Conservation (phyloP, 2,113 vertebrate genomes). For the Bolborhynchus lineola region DNA sequence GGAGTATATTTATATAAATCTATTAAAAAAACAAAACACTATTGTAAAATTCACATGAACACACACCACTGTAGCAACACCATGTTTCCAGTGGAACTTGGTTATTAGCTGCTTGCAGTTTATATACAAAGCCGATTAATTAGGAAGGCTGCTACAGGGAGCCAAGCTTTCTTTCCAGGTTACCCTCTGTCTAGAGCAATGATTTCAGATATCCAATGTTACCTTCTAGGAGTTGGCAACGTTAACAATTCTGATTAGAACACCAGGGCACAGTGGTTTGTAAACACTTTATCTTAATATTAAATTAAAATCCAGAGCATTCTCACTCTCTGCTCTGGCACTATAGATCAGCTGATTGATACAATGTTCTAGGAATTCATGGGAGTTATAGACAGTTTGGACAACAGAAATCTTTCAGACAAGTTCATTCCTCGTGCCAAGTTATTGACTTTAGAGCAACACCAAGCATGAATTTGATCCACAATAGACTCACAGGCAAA, state of each 20-base stretch:
- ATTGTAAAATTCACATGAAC: slow-evolving; percentile 30
- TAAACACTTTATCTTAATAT: background rate
- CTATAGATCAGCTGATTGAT: background rate
- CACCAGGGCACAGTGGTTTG: background rate
- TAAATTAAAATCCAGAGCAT: background rate
- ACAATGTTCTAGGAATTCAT: background rate
- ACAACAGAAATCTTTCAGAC: background rate
- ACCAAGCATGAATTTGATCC: background rate
- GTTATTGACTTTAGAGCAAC: background rate
- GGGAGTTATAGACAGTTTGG: background rate
- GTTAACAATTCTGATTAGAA: background rate
- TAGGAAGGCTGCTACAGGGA: background rate
- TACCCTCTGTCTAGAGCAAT: background rate
- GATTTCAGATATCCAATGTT: background rate
- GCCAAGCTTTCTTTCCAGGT: background rate
- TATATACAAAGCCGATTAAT: slow-evolving; percentile 36
- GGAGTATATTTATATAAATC: background rate
- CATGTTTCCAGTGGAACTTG: background rate
- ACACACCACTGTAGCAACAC: background rate
- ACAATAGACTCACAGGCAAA: background rate
- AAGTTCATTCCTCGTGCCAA: background rate
- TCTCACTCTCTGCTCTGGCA: background rate
- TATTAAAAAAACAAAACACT: background rate
- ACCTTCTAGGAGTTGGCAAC: background rate
- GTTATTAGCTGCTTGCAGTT: background rate